Evolutionary conservation across 2,113 vertebrate species (phyloP), one percentile per base, ranked within the genome.

Genomic region (Ceyx cyanopectus): DNA sequence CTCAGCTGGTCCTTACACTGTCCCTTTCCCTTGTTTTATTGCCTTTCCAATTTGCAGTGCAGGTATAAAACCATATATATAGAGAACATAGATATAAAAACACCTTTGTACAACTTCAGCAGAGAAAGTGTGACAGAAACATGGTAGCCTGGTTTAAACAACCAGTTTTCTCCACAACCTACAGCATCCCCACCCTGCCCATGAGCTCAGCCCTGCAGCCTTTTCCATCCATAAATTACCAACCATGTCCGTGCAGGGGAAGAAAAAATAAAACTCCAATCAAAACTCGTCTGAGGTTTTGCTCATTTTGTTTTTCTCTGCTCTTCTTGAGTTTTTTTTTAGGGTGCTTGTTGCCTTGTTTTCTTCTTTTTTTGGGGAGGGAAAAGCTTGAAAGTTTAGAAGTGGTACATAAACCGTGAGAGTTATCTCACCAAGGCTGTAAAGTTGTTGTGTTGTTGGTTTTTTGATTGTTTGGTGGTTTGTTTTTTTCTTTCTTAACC

Each of bases 91-190:
- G 10, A 48, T 48, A 48, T 48, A 48, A 12, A 50, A 50, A 23
- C 48, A 50, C 48, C 22, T 23, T 23, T 50, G 48, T 50, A 50
- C 48, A 50, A 19, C 26, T 51, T 11, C 3, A 43, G 29, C 45
- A 51, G 45, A 21, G 58, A 56, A 67, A 0, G 34, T 62, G 24
- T 0, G 0, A 50, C 3, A 4, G 34, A 43, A 82, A 24, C 1
- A 7, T 0, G 15, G 65, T 5, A 81, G 30, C 10, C 46, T 41
- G 14, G 30, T 93, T 67, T 10, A 63, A 63, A 78, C 19, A 27
- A 30, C 32, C 37, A 14, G 23, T 8, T 75, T 58, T 15, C 53
- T 46, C 32, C 0, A 0, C 10, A 32, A 58, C 40, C 62, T 13
- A 6, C 58, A 45, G 67, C 34, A 85, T 12, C n/a, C 37, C 56